A percentile compares a stretch with the other conserved stretches of the same genome.
phyloP scores from a whole-genome alignment of 2,888 invertebrate genomes.

The Cheilosia soror region DNA sequence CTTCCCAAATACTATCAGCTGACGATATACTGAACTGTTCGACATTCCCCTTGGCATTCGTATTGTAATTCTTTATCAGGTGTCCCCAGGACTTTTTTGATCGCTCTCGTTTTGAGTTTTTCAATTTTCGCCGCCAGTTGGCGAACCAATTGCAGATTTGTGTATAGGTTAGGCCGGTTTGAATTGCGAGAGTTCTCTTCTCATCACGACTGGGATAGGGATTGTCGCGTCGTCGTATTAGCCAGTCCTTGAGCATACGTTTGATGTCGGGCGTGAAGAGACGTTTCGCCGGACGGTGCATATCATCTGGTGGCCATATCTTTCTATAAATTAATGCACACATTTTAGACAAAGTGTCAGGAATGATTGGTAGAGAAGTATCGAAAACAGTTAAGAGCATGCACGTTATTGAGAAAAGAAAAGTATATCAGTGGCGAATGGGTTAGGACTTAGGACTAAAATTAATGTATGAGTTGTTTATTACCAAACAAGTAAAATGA shows the following conservation, averaged over 20 bases:
- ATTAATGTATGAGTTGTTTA: conserved; percentile 63
- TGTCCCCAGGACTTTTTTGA: conserved; percentile 90
- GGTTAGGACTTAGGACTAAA: conserved; percentile 29
- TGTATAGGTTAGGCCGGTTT: conserved; percentile 91
- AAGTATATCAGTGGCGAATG: conserved; percentile 5
- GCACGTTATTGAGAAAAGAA: conserved; percentile 23
- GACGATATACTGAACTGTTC: conserved; percentile 92
- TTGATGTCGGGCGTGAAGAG: conserved; percentile 92
- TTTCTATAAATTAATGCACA: conserved; percentile 77
- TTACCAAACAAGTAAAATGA: conserved; percentile 72
- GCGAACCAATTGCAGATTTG: conserved; percentile 93
- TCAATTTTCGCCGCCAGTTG: conserved; percentile 91
- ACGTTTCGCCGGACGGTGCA: conserved; percentile 87
- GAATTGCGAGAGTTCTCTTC: conserved; percentile 89
- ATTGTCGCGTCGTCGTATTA: conserved; percentile 90
- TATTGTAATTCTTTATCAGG: conserved; percentile 88
- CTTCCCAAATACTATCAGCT: conserved; percentile 92
- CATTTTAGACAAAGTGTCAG: not conserved
- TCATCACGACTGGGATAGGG: conserved; percentile 92
- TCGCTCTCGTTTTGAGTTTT: conserved; percentile 89
- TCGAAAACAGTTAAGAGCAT: conserved; percentile 19
- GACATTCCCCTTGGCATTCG: conserved; percentile 90
- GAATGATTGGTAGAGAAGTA: not conserved
- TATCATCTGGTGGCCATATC: conserved; percentile 83
- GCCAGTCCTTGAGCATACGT: conserved; percentile 90